These are phyloP conservation scores for Hexactinellida sp. DNA, from an alignment of 37 sponge, comb jelly and placozoan species.

Conservation along the genomic window DNA sequence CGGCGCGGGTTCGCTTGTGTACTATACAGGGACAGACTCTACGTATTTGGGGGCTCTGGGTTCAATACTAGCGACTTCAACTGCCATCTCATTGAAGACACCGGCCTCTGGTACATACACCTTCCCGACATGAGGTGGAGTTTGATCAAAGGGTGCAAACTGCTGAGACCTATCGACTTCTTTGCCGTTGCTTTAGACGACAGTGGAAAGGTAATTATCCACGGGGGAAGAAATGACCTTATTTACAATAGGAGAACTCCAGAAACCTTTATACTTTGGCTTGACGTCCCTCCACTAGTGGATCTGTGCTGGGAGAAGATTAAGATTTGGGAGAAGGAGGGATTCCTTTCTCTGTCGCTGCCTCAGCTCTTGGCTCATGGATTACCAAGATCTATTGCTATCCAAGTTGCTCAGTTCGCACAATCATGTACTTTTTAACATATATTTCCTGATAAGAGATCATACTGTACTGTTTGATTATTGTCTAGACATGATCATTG, in stretches of 20 bases:
- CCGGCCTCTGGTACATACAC: neutral
- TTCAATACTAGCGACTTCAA: neutral
- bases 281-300: neutral
- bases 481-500: too few species aligned
- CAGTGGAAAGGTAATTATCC: neutral
- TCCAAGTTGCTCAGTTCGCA: neutral
- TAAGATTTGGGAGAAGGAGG: neutral
- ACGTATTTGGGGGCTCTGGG: neutral
- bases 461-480: too few species aligned
- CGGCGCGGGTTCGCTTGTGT: neutral
- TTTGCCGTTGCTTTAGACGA: neutral
- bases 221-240: neutral
- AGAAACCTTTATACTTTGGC: neutral
- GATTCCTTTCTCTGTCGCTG: neutral
- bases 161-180: neutral
- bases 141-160: neutral
- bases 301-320: slow-evolving; percentile 8
- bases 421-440: neutral
- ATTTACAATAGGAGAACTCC: neutral
- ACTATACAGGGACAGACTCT: neutral
- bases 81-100: neutral
- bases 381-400: neutral
- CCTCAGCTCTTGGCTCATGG: neutral
- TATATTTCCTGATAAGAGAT: too few species aligned
- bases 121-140: neutral